Evolutionary conservation across 1,140 invertebrate genomes (phyloP), one percentile per base, ranked within the genome.

Genomic region (Meloidogyne exigua): DNA sequence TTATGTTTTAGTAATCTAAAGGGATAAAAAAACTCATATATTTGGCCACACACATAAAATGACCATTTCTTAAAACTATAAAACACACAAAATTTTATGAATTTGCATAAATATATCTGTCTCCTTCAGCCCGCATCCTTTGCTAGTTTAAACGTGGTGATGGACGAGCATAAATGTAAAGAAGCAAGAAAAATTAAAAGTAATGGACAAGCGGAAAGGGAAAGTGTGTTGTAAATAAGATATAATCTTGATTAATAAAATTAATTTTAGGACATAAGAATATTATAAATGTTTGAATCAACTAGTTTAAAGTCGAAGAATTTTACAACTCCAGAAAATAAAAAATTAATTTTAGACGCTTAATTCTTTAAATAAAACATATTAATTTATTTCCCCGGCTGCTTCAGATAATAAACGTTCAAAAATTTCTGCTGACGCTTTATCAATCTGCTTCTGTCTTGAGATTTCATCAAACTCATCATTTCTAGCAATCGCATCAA

Each of bases 171-270:
- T 57, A 57, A 57, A 57, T 57, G 18, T 57, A n/a, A 57, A n/a
- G n/a, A 12, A n/a, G n/a, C 18, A 57, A 57, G 18, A n/a, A 57
- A 57, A 49, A 49, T 49, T 49, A 49, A 49, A 57, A 57, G 49
- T 57, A 57, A 57, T 57, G 18, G 49, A 57, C 4, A 57, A 5
- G 49, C n/a, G 0, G 1, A 57, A 57, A n/a, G n/a, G n/a, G 18
- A n/a, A 57, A 9, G 10, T n/a, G 49, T 57, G 18, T n/a, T 57
- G 49, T 57, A 57, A 57, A n/a, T 57, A 57, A 57, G 49, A 57
- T 57, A 57, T 57, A 57, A 57, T 57, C 49, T 57, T 57, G 49
- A n/a, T n/a, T 57, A 57, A 57, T 21, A 57, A 57, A 57, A 57
- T n/a, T n/a, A n/a, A n/a, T 57, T 57, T 57, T 57, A 18, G 18